Conservation (phyloP, 1,140 invertebrate genomes). For the Trachymyrmex cornetzi region DNA sequence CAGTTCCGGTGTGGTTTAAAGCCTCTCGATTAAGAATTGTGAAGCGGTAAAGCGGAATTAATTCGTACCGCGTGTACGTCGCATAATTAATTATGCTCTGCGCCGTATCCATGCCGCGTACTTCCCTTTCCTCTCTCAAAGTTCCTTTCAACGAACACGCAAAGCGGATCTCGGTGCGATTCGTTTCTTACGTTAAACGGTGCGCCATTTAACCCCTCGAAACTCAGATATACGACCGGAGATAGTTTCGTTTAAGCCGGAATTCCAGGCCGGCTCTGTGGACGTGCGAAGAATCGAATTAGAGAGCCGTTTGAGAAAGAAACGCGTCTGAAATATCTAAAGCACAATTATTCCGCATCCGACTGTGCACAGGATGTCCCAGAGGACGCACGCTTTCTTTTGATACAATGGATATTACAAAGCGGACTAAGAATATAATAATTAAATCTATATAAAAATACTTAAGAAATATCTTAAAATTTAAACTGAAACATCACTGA, state of each 20-base stretch:
- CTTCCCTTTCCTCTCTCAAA: neutral
- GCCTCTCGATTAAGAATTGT: conserved; percentile 40
- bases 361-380: neutral
- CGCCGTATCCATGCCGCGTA: conserved; percentile 17
- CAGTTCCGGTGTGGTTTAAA: conserved; percentile 23
- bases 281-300: conserved; percentile 62
- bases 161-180: conserved; percentile 50
- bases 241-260: conserved; percentile 64
- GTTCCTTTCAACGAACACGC: conserved; percentile 41
- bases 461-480: neutral
- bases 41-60: conserved; percentile 43
- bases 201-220: conserved; percentile 57
- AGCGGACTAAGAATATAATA: neutral
- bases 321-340: conserved; percentile 61
- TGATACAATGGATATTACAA: conserved; percentile 28
- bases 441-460: neutral
- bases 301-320: conserved; percentile 61
- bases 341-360: conserved; percentile 40
- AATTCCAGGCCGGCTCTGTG: conserved; percentile 49
- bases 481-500: neutral
- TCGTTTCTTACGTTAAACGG: conserved; percentile 61
- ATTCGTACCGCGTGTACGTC: conserved; percentile 49
- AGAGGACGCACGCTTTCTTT: neutral
- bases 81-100: conserved; percentile 56
- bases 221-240: conserved; percentile 59